Percentiles rank a stretch among this genome's conserved stretches.
Conservation (phyloP, 2,113 vertebrate genomes). For the Corythornis cristatus region DNA sequence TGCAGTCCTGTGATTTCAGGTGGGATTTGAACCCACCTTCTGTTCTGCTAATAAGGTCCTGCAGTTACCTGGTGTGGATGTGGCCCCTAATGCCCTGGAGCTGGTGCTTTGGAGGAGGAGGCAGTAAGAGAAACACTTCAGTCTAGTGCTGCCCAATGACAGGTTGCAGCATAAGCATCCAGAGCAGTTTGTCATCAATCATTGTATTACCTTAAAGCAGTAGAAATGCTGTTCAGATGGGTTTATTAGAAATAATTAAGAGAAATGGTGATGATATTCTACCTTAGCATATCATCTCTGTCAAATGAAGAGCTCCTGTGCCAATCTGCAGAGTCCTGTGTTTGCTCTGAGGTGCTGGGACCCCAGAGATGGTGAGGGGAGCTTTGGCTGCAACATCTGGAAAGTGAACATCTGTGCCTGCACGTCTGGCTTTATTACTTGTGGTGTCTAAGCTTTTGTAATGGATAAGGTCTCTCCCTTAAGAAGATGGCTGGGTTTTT, state of each 20-base stretch:
- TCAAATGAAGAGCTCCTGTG: neutral
- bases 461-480: neutral
- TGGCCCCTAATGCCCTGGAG: neutral
- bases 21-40: neutral
- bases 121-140: neutral
- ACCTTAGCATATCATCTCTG: too few relatives aligned
- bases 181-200: fast-evolving
- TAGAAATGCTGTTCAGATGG: neutral
- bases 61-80: neutral
- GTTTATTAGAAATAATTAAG: neutral
- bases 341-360: neutral
- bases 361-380: neutral
- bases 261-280: neutral
- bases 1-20: neutral
- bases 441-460: neutral
- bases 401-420: neutral
- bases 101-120: neutral
- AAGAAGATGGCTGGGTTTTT: neutral
- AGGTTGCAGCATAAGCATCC: neutral
- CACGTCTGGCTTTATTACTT: fast-evolving
- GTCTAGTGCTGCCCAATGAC: neutral
- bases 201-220: neutral
- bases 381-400: neutral
- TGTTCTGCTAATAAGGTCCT: neutral
- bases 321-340: fast-evolving